Evolutionary conservation across 1,140 invertebrate species (phyloP).

Genomic region (Apocrypta bakeri): DNA sequence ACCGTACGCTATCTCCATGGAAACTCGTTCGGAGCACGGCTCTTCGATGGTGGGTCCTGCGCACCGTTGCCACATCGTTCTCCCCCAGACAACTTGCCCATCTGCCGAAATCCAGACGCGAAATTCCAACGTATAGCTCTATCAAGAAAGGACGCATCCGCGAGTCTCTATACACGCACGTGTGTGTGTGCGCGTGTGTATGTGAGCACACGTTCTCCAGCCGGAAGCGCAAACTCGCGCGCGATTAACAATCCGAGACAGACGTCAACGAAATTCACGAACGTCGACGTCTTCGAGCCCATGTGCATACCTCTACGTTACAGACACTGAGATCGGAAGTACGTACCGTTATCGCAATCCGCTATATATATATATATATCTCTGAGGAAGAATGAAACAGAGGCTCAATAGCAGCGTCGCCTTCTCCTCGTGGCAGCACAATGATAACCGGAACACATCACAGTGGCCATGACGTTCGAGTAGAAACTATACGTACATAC

Average conservation of each 20-base stretch:
- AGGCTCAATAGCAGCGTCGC: neutral
- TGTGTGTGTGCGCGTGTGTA: too few relatives aligned
- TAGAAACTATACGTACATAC: neutral
- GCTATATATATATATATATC: neutral
- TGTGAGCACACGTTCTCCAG: too few relatives aligned
- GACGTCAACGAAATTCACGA: neutral
- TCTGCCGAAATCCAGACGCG: neutral
- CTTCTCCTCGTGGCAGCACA: neutral
- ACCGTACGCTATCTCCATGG: neutral
- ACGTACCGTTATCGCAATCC: constrained; percentile 43
- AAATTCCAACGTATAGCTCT: neutral
- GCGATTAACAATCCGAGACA: neutral
- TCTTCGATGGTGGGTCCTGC: neutral
- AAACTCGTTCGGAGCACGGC: neutral
- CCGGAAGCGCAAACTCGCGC: neutral
- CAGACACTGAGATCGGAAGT: constrained; percentile 15
- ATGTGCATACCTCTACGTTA: too few relatives aligned
- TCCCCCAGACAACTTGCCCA: too few relatives aligned
- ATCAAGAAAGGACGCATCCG: neutral
- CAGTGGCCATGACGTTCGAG: neutral
- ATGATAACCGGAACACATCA: neutral
- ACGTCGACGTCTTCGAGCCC: too few relatives aligned
- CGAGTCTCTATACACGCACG: neutral
- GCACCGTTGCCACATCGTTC: neutral
- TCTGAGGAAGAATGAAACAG: too few relatives aligned